These are phyloP conservation scores for Drosophila gaucha DNA, from an alignment of 2,888 invertebrate genomes.

Conservation along the genomic window DNA sequence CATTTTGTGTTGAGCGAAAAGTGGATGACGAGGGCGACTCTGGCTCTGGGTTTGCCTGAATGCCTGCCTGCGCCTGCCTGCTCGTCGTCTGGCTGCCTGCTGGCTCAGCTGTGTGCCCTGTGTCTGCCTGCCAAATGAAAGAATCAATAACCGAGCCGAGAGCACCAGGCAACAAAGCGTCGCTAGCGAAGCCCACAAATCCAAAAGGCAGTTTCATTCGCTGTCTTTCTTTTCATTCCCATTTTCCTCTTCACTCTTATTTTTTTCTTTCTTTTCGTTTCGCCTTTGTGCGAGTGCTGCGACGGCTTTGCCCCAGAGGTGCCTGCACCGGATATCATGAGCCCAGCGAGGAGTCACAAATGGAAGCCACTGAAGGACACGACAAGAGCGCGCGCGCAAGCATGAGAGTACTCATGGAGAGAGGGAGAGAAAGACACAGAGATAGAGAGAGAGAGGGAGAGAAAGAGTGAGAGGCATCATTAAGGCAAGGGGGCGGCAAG, in stretches of 20 bases:
- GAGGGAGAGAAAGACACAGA: slow-evolving; percentile 6
- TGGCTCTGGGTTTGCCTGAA: slow-evolving; percentile 30
- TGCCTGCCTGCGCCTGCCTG: slow-evolving; percentile 18
- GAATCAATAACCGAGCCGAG: slow-evolving; percentile 66
- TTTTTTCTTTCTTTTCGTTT: slow-evolving; percentile 10
- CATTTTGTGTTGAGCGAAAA: slow-evolving; percentile 64
- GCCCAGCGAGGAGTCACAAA: slow-evolving; percentile 57
- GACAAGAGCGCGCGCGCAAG: slow-evolving; percentile 57
- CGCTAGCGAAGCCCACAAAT: slow-evolving; percentile 73
- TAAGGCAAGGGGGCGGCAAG: slow-evolving; percentile 13
- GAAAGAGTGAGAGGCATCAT: slow-evolving; percentile 17
- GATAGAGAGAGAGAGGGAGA: slow-evolving; percentile 14
- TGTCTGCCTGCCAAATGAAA: slow-evolving; percentile 47
- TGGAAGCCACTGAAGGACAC: slow-evolving; percentile 58
- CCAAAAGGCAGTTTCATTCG: slow-evolving; percentile 52
- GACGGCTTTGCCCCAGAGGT: slow-evolving; percentile 53
- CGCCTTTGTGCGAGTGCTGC: slow-evolving; percentile 45
- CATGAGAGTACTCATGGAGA: slow-evolving; percentile 24
- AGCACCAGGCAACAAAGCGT: slow-evolving; percentile 57
- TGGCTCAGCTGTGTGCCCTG: slow-evolving; percentile 21
- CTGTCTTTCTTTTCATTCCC: slow-evolving; percentile 18
- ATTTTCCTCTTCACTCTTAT: slow-evolving; percentile 5
- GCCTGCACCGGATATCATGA: slow-evolving; percentile 61
- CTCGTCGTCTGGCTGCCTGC: slow-evolving; percentile 12
- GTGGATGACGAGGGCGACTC: slow-evolving; percentile 59